Percentiles rank a stretch among this genome's conserved stretches.
Conservation (phyloP, 2,113 vertebrate species). For the Rhegmatorhina hoffmannsi region DNA sequence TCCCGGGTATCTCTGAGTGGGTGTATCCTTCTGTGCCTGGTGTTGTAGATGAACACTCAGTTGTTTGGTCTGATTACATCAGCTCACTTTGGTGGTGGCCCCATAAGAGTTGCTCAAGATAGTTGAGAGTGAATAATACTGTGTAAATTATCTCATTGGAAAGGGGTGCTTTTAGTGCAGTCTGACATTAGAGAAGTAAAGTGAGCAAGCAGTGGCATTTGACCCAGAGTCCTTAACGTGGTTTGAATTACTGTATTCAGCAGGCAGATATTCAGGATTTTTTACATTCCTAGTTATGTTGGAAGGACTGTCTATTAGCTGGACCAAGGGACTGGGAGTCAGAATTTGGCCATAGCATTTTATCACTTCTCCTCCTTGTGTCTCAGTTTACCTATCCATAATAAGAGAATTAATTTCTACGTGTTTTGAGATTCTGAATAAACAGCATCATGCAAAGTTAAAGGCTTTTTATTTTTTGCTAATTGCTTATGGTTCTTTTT, state of each 20-base stretch:
- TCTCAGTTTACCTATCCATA: neutral
- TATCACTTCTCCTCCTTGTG: neutral
- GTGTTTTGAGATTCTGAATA: neutral
- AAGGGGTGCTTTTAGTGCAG: neutral
- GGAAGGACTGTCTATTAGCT: neutral
- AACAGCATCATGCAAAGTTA: neutral
- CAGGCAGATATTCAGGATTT: slow-evolving; percentile 40
- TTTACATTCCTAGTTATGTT: slow-evolving; percentile 4
- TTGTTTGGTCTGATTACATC: neutral
- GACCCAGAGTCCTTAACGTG: neutral
- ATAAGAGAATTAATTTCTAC: neutral
- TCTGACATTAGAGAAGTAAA: slow-evolving; percentile 26
- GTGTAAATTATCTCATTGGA: slow-evolving; percentile 36
- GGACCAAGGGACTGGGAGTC: neutral
- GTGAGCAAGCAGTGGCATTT: slow-evolving; percentile 19
- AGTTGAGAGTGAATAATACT: slow-evolving; percentile 1
- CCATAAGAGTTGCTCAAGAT: slow-evolving; percentile 35
- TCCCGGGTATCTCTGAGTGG: neutral
- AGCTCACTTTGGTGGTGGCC: neutral
- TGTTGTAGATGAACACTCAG: neutral
- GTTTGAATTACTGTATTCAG: slow-evolving; percentile 35
- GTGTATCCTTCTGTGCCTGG: neutral
- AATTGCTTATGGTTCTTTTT: neutral
- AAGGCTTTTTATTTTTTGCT: neutral
- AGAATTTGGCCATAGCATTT: neutral